A percentile compares a stretch with the other conserved stretches of the same genome.
Conservation (phyloP, 2,113 vertebrate genomes). For the Chionodraco myersi region DNA sequence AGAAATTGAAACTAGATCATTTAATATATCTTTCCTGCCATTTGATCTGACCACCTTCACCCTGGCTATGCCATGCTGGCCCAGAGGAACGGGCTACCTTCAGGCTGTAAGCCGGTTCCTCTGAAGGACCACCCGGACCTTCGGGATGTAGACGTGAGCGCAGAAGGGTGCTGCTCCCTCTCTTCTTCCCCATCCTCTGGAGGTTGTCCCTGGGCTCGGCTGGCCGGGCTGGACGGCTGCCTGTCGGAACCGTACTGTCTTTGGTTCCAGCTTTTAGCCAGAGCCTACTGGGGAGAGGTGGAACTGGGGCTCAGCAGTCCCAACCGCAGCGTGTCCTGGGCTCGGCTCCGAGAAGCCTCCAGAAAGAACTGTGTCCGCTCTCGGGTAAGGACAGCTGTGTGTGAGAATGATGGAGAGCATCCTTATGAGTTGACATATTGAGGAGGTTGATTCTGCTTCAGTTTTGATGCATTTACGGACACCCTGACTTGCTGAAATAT, state of each 20-base stretch:
- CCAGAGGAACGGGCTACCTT: constrained; percentile 74
- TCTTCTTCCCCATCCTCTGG: constrained; percentile 59
- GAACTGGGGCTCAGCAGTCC: constrained; percentile 76
- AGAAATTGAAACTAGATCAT: background rate
- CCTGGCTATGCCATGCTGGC: constrained; percentile 81
- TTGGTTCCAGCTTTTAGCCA: constrained; percentile 82
- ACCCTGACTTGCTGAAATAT: constrained; percentile 1
- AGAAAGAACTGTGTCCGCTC: constrained; percentile 73
- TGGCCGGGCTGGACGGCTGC: constrained; percentile 80
- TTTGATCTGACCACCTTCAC: constrained; percentile 23
- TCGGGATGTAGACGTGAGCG: constrained; percentile 61
- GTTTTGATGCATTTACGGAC: background rate
- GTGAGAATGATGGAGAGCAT: constrained; percentile 32
- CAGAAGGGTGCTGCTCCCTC: constrained; percentile 69
- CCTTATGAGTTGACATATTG: background rate
- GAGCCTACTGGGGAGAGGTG: constrained; percentile 81
- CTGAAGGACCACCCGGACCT: constrained; percentile 68
- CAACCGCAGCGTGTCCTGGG: constrained; percentile 73
- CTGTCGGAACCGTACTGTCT: constrained; percentile 83
- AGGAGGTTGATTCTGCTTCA: background rate
- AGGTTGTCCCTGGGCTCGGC: constrained; percentile 79
- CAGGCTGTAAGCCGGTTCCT: constrained; percentile 63
- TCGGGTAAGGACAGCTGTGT: constrained; percentile 68
- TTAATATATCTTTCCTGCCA: constrained; percentile 25
- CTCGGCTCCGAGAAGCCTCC: constrained; percentile 73